phyloP scores from a whole-genome alignment of 2,888 invertebrate genomes.

The Ophion ventricosus region DNA sequence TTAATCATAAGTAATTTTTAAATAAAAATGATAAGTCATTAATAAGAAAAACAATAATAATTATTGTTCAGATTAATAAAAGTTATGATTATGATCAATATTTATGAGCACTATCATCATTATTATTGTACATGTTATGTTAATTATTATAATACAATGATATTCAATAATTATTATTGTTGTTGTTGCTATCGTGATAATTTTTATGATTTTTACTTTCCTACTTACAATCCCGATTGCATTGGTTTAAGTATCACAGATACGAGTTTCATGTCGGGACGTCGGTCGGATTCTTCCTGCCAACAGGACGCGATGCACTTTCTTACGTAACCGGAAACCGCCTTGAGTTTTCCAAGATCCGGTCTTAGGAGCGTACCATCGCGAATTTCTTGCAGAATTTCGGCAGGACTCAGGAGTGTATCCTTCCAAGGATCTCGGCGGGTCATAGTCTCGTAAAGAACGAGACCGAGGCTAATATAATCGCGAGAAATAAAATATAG shows the following conservation, averaged over 20 bases:
- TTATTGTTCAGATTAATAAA: no score
- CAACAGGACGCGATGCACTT: slow-evolving; percentile 91
- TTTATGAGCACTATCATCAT: no score
- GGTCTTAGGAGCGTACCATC: slow-evolving; percentile 82
- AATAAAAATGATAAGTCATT: no score
- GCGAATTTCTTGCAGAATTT: slow-evolving; percentile 66
- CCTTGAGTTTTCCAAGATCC: slow-evolving; percentile 79
- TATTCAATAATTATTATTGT: background rate
- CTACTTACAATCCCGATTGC: slow-evolving; percentile 88
- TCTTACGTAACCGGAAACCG: slow-evolving; percentile 90
- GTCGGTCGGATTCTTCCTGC: slow-evolving; percentile 90
- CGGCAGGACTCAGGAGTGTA: slow-evolving; percentile 48
- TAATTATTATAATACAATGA: no score
- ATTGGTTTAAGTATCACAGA: slow-evolving; percentile 91
- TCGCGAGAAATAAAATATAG: background rate
- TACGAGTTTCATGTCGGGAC: slow-evolving; percentile 92
- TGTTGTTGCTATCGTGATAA: background rate
- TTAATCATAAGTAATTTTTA: no score
- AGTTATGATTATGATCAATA: no score
- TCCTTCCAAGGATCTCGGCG: slow-evolving; percentile 93
- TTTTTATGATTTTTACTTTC: background rate
- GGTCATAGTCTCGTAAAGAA: slow-evolving; percentile 93
- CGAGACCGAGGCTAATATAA: slow-evolving; percentile 88
- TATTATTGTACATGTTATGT: no score
- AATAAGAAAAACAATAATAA: no score